Base-by-base conservation (phyloP, 2,113 vertebrate genomes). In the Chascanopsetta lugubris region DNA sequence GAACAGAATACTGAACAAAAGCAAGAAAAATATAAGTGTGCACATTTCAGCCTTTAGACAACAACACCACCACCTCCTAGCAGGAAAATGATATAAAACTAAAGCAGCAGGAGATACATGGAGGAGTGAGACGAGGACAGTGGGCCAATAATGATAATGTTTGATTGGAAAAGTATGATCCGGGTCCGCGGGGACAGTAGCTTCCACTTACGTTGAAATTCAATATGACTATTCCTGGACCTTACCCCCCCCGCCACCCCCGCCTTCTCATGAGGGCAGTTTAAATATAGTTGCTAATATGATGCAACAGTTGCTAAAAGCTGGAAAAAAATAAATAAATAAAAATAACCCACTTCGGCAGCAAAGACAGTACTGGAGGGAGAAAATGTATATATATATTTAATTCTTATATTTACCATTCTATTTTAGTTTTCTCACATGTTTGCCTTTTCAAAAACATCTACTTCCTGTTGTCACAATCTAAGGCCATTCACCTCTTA, bases 201-300 rank as follows among this genome's bases (percentile, higher is more conserved):
- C 61, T 63, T 66, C 68, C 25, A 51, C 21, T 64, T 17, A 15
- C 30, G 43, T 29, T 80, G 81, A 88, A 87, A 88, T 80, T 34
- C 43, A 78, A 89, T 64, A 76, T 64, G 46, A 59, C 75, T 69
- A 72, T 71, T 49, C 60, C 50, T 68, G 75, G 69, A 72, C 42
- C 57, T 75, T 60, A 62, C 61, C 74, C 10, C 70, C 63, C 54
- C 59, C 69, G n/a, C n/a, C n/a, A n/a, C n/a, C n/a, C n/a, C n/a
- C n/a, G n/a, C n/a, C n/a, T n/a, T 78, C 77, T 65, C 62, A 78
- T 49, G 61, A 78, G 55, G n/a, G 71, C 55, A 40, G 62, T 76
- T 84, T 89, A 90, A 88, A 89, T 76, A 85, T 90, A 88, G 88
- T 42, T 45, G 48, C 73, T 66, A 83, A 82, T 80, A 85, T 88